A percentile compares a stretch with the other conserved stretches of the same genome.
Evolutionary conservation across 1,140 invertebrate genomes (phyloP).

Genomic region (Achatina immaculata): DNA sequence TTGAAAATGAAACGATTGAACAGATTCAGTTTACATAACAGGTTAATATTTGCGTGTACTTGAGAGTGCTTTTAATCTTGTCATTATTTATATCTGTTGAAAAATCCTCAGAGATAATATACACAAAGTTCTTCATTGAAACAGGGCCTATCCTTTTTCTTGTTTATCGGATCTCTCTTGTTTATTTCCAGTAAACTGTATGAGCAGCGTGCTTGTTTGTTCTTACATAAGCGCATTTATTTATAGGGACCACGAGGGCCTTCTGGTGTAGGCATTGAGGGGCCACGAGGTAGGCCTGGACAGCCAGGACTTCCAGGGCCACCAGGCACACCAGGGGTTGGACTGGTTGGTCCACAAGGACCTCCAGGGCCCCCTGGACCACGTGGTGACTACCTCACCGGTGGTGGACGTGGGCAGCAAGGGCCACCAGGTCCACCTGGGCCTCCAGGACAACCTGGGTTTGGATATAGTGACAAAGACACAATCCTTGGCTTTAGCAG

Average conservation of each 20-base stretch:
- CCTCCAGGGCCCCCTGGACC: conserved; percentile 43
- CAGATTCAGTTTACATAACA: too few relatives aligned
- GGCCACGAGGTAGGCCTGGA: neutral
- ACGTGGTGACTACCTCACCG: conserved; percentile 21
- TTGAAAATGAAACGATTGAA: too few relatives aligned
- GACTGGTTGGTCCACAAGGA: conserved; percentile 40
- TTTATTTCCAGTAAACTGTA: too few relatives aligned
- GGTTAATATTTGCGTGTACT: too few relatives aligned
- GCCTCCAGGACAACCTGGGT: conserved; percentile 62
- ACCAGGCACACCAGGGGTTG: conserved; percentile 39
- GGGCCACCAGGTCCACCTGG: conserved; percentile 53
- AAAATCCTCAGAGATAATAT: too few relatives aligned
- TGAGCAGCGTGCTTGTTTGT: too few relatives aligned
- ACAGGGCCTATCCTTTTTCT: too few relatives aligned
- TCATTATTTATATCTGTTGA: too few relatives aligned
- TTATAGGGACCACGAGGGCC: neutral
- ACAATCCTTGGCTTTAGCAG: conserved; percentile 16
- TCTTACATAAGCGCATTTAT: too few relatives aligned
- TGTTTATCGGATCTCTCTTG: too few relatives aligned
- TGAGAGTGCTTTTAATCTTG: too few relatives aligned
- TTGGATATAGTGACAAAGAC: neutral
- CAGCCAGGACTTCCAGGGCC: conserved; percentile 27
- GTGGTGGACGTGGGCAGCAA: conserved; percentile 67
- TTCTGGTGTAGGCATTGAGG: conserved; percentile 4
- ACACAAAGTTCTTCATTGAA: too few relatives aligned